Evolutionary conservation across 2,888 invertebrate genomes (phyloP).

Genomic region (Trileptium ribeirensis): DNA sequence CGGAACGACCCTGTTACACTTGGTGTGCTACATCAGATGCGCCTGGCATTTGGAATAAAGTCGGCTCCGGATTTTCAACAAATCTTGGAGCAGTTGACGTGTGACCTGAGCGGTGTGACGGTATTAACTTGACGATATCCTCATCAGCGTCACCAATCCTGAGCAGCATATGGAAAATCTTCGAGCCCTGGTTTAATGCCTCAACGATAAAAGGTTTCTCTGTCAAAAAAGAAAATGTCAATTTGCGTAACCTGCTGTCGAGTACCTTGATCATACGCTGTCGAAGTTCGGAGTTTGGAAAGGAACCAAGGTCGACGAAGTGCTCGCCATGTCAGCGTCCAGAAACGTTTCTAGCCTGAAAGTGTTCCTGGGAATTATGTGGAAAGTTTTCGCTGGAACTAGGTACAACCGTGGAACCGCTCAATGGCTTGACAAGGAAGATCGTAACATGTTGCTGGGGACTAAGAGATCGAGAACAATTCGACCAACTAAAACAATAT

Average conservation of each 20-base stretch:
- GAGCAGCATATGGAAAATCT: not conserved
- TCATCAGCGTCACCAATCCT: not conserved
- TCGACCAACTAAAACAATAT: too few relatives aligned
- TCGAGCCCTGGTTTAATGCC: not conserved
- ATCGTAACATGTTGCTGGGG: not conserved
- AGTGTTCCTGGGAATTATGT: not conserved
- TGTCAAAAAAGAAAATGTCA: conserved; percentile 23
- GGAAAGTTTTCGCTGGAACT: not conserved
- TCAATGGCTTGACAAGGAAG: not conserved
- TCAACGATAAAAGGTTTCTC: conserved; percentile 8
- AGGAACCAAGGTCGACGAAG: conserved; percentile 25
- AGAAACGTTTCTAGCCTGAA: not conserved
- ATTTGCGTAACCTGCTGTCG: conserved; percentile 2
- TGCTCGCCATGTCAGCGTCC: conserved; percentile 19
- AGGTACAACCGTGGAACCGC: too few relatives aligned
- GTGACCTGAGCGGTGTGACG: conserved; percentile 19
- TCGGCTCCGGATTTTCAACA: conserved; percentile 26
- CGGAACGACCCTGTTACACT: too few relatives aligned
- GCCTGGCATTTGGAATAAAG: conserved; percentile 24
- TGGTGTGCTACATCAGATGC: conserved; percentile 22
- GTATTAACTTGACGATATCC: conserved; percentile 24
- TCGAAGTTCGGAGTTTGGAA: conserved; percentile 21
- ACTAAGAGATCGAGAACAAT: too few relatives aligned
- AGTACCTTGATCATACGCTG: conserved; percentile 17
- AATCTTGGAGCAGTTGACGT: conserved; percentile 27